Evolutionary conservation across 2,113 vertebrate genomes (phyloP).

Genomic region (Lophius piscatorius): DNA sequence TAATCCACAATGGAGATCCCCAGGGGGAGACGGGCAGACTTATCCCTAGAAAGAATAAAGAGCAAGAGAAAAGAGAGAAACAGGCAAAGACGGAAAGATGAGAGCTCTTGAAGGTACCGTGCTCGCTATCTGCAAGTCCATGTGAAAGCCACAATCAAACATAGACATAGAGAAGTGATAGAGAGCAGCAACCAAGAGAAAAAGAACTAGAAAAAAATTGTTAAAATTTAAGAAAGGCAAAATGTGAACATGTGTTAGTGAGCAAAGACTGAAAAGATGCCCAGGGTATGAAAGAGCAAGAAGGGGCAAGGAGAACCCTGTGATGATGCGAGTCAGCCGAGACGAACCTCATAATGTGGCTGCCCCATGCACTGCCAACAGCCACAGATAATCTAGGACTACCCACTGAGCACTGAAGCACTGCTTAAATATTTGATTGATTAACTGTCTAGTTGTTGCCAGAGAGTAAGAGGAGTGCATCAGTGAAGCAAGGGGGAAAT

Average conservation of each 20-base stretch:
- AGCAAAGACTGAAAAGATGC: slow-evolving; percentile 56
- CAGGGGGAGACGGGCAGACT: slow-evolving; percentile 69
- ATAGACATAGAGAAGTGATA: slow-evolving; percentile 45
- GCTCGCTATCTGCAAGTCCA: slow-evolving; percentile 74
- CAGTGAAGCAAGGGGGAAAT: slow-evolving; percentile 50
- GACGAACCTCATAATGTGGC: slow-evolving; percentile 76
- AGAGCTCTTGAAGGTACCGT: slow-evolving; percentile 75
- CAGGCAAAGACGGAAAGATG: slow-evolving; percentile 64
- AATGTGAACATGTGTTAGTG: slow-evolving; percentile 46
- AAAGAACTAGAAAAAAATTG: no score
- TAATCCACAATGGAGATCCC: slow-evolving; percentile 82
- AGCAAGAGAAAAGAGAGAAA: slow-evolving; percentile 54
- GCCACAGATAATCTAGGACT: slow-evolving; percentile 78
- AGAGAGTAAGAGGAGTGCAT: slow-evolving; percentile 72
- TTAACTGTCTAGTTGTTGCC: slow-evolving; percentile 79
- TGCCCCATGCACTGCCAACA: slow-evolving; percentile 72
- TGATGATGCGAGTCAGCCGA: slow-evolving; percentile 70
- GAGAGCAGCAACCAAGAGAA: slow-evolving; percentile 56
- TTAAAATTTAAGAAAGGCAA: slow-evolving; percentile 44
- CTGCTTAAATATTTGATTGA: slow-evolving; percentile 86
- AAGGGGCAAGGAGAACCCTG: slow-evolving; percentile 44
- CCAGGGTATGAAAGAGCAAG: slow-evolving; percentile 36
- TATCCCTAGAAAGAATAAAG: slow-evolving; percentile 71
- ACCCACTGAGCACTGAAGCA: slow-evolving; percentile 79
- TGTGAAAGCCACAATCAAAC: slow-evolving; percentile 77